Base-by-base conservation (phyloP, 2,888 invertebrate species). In the Lacanobia wlatinum region DNA sequence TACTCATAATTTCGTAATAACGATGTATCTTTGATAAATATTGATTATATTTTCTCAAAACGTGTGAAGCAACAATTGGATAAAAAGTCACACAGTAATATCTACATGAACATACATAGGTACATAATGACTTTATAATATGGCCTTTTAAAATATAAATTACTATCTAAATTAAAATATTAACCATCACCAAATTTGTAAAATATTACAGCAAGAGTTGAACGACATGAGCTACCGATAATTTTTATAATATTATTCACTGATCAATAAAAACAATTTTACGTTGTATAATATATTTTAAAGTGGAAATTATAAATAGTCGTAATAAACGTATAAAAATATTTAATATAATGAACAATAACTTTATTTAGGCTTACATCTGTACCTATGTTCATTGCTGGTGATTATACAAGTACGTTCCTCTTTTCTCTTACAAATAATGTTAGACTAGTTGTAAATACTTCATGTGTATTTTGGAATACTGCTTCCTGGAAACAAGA, bases 381-480 rank as follows among this genome's bases (percentile, higher is more conserved):
- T 87, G 90, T 92, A 93, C 82, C 83, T 86, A 86, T 79, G 74
- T 86, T 73, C 73, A 78, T 70, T 90, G 92, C 88, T 92, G 93
- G 90, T 92, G 92, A 92, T 91, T 90, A 90, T 91, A 90, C 92
- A 92, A 92, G 91, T 93, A 94, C 92, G 91, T 93, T 93, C 90
- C 92, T 91, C 90, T 89, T 94, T 95, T 94, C 93, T 93, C 95
- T 95, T 96, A 96, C 88, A 92, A 92, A 92, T 92, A 90, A 94
- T 88, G 88, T 89, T 92, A 95, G 92, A 93, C 93, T 95, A 95
- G 92, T 88, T 89, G 93, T 90, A 88, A 92, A 93, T 90, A 95
- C 95, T 95, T 96, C 96, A 96, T 91, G 96, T 96, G 93, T 96
- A 96, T 95, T 96, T 96, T 93, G 96, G 96, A 93, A 95, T 93